phyloP scores from a whole-genome alignment of 1,140 invertebrate genomes.

The Diabrotica undecimpunctata region DNA sequence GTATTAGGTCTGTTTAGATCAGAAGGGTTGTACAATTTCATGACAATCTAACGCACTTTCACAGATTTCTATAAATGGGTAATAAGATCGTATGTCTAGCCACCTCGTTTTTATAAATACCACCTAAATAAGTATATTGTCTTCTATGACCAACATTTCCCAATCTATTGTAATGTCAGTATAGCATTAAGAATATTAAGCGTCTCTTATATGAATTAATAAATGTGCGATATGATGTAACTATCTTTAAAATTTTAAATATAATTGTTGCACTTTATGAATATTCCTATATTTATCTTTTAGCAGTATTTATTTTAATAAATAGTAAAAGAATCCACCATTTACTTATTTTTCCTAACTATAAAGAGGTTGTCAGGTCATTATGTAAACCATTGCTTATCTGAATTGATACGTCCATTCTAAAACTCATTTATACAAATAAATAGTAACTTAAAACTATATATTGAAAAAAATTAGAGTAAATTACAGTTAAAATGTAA shows the following conservation, averaged over 20 bases:
- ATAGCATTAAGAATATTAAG: conserved; percentile 18
- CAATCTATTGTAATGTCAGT: conserved; percentile 17
- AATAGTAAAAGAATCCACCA: conserved; percentile 17
- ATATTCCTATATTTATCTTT: conserved; percentile 22
- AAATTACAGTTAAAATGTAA: too few species aligned
- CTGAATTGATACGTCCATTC: too few species aligned
- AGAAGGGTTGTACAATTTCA: too few species aligned
- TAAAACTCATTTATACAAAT: too few species aligned
- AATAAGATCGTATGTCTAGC: neutral
- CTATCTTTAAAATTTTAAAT: conserved; percentile 16
- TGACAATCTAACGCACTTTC: too few species aligned
- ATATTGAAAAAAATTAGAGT: too few species aligned
- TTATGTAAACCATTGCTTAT: too few species aligned
- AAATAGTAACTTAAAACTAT: too few species aligned
- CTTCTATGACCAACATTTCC: conserved; percentile 19
- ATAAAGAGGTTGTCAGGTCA: neutral
- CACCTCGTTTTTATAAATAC: neutral
- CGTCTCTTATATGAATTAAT: conserved; percentile 18
- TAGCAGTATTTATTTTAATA: conserved; percentile 22
- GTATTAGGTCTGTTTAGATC: too few species aligned
- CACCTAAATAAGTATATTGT: conserved; percentile 7
- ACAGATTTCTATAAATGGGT: neutral
- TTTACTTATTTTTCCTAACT: conserved; percentile 6
- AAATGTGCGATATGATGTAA: conserved; percentile 15
- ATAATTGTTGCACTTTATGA: conserved; percentile 20